Conservation (phyloP, 30 jellyfish, hydroid and myxozoan genomes). For the Chironex yamaguchii region DNA sequence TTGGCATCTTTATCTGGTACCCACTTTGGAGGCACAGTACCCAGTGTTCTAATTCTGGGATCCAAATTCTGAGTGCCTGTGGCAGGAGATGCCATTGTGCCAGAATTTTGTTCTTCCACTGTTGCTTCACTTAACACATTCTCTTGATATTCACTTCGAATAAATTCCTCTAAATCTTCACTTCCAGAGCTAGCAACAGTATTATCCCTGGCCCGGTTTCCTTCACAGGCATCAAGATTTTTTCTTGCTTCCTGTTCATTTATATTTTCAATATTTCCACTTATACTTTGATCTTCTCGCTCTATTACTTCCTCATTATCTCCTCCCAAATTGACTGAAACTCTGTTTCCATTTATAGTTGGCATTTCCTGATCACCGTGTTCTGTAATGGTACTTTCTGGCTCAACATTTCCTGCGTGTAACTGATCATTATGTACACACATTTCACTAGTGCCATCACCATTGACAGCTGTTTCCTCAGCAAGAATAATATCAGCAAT, state of each 20-base stretch:
- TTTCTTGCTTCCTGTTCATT: not conserved
- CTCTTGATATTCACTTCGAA: constrained; percentile 39
- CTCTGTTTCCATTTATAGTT: not conserved
- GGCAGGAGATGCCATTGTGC: constrained; percentile 11
- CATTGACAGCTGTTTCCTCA: not conserved
- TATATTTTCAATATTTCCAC: not conserved
- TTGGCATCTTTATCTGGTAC: constrained; percentile 91
- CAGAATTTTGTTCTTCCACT: constrained; percentile 10
- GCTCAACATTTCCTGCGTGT: not conserved
- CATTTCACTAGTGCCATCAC: constrained; percentile 37
- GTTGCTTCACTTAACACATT: constrained; percentile 11
- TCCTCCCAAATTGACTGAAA: not conserved
- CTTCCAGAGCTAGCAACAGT: constrained; percentile 76
- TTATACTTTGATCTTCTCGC: not conserved
- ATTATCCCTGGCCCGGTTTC: constrained; percentile 12
- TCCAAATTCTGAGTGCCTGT: not conserved
- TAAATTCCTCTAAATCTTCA: constrained; percentile 79
- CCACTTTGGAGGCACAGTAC: constrained; percentile 97
- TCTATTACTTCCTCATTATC: not conserved
- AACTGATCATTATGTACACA: not conserved
- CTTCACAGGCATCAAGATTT: not conserved
- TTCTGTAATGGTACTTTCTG: not conserved
- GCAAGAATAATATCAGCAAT: constrained; percentile 47
- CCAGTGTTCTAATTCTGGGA: constrained; percentile 42
- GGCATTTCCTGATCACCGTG: not conserved